These are phyloP conservation scores for Pseudorhiza aurosa DNA, from an alignment of 30 jellyfish, hydroid and myxozoan genomes.

Conservation along the genomic window DNA sequence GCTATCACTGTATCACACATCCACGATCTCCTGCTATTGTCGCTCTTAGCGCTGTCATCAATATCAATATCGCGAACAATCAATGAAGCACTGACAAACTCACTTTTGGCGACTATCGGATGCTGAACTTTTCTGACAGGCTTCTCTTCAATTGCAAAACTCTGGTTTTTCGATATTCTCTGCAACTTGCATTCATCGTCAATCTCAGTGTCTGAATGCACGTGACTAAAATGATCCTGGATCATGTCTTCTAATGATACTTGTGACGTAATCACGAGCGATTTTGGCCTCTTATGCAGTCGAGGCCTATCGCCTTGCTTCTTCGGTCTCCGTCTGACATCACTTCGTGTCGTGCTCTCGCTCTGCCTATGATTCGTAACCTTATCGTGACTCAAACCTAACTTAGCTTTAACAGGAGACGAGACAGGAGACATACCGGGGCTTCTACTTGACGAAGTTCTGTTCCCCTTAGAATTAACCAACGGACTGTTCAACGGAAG, in stretches of 20 bases:
- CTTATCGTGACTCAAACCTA: not conserved
- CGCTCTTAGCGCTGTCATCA: slow-evolving; percentile 30
- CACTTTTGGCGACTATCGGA: not conserved
- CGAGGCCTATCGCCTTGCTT: slow-evolving; percentile 46
- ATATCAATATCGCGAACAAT: slow-evolving; percentile 38
- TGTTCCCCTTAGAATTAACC: not conserved
- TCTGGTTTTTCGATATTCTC: not conserved
- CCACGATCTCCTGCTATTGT: slow-evolving; percentile 7
- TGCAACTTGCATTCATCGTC: slow-evolving; percentile 9
- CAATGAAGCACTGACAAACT: not conserved
- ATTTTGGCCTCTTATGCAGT: slow-evolving; percentile 31
- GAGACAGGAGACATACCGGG: slow-evolving; percentile 61
- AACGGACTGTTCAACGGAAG: slow-evolving; percentile 7
- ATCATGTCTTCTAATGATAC: slow-evolving; percentile 26
- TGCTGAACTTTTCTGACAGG: not conserved
- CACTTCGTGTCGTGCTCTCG: not conserved
- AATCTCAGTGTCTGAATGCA: slow-evolving; percentile 46
- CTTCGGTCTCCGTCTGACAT: slow-evolving; percentile 36
- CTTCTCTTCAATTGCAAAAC: not conserved
- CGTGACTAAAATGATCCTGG: slow-evolving; percentile 5
- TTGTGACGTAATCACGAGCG: slow-evolving; percentile 34
- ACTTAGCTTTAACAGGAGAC: slow-evolving; percentile 23
- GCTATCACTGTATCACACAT: slow-evolving; percentile 10
- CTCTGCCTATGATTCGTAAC: not conserved
- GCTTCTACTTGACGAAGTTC: not conserved